Evolutionary conservation across 2,797 vertebrate species (phyloP).

Genomic region (Cryptoprocta ferox): DNA sequence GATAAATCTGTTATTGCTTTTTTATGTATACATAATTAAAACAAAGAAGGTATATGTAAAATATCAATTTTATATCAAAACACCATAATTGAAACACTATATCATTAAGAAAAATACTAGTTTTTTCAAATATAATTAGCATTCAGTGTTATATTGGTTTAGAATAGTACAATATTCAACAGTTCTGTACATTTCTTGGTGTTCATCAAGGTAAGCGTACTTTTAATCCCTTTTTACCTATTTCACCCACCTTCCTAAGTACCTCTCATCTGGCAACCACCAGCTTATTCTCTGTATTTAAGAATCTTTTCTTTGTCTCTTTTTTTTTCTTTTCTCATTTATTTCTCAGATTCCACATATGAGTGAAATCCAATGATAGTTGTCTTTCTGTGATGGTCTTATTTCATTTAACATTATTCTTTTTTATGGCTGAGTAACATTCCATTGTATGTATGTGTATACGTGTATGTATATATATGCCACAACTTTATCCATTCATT

Average conservation of each 20-base stretch:
- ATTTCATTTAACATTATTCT: neutral
- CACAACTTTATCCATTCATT: neutral
- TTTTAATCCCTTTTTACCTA: neutral
- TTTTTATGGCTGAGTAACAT: neutral
- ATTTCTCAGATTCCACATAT: neutral
- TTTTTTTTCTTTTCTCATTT: neutral
- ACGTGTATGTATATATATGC: neutral
- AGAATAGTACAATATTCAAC: neutral
- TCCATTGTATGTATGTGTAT: no score
- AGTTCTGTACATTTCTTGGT: neutral
- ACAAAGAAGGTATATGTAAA: neutral
- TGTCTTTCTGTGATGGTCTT: neutral
- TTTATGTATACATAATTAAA: neutral
- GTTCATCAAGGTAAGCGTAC: neutral
- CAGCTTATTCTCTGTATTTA: neutral
- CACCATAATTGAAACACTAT: neutral
- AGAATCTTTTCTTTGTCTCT: neutral
- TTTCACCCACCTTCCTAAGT: neutral
- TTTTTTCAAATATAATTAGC: neutral
- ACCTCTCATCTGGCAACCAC: neutral
- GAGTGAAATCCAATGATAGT: neutral
- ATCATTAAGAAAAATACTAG: neutral
- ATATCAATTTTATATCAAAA: constrained; percentile 19
- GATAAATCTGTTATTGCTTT: neutral
- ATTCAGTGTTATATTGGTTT: neutral